Base-by-base conservation (phyloP, 2,888 invertebrate genomes). In the Drosophila pseudotalamancana region DNA sequence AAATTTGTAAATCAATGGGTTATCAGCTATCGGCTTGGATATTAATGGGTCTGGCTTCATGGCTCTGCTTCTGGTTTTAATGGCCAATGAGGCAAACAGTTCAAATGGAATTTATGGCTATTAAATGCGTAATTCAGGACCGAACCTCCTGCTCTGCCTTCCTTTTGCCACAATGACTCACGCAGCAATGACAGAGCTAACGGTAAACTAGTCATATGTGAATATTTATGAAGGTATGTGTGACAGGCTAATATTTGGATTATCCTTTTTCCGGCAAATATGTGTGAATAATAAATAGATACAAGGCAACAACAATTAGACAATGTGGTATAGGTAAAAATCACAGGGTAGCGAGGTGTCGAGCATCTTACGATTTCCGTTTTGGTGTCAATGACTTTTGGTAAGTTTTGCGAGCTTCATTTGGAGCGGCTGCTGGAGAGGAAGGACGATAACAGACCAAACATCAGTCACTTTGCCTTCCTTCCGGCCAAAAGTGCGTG, bases 401-500 rank as follows among this genome's bases (percentile, higher is more conserved):
- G 43, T 18, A 43, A 54, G 32, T 57, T 63, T 63, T 43, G 37
- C 19, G 25, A 32, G 37, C 16, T 31, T 16, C 37, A 31, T 35
- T 45, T 43, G 45, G 51, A 12, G 23, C 14, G 16, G 19, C 8
- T 23, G 21, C 70, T 27, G 23, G 21, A 6, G 21, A 14, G 53
- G n/a, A 3, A 14, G 25, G 27, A 19, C 16, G 16, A 53, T 50
- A 21, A 25, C 45, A 49, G 51, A 51, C 46, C 66, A 27, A 61
- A 48, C 75, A 72, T 74, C 66, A 72, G 72, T 78, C 72, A 79
- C 70, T 70, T 51, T 67, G 80, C 37, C 35, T 46, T 76, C 76
- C 68, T 71, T 75, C 72, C 72, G 57, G 60, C 68, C 71, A 63
- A 63, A 81, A 77, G 78, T 80, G 78, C 84, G 84, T 84, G 75